A percentile compares a stretch with the other conserved stretches of the same genome.
These are phyloP conservation scores for Scaptomyza montana DNA, from an alignment of 1,140 invertebrate genomes.

Conservation along the genomic window DNA sequence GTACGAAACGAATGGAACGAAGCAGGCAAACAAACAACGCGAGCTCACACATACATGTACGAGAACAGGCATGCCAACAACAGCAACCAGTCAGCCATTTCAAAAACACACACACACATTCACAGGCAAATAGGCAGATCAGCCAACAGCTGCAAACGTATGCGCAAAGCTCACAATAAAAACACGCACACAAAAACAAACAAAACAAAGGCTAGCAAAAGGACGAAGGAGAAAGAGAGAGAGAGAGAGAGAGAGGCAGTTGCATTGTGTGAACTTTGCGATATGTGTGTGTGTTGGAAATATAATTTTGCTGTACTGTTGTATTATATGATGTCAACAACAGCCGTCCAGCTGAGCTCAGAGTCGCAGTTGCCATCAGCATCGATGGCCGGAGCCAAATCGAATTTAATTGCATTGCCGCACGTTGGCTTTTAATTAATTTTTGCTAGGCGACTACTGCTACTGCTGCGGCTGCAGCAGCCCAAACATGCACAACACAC, in stretches of 20 bases:
- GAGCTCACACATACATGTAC: constrained; percentile 24
- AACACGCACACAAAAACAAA: constrained; percentile 64
- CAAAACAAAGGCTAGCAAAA: constrained; percentile 56
- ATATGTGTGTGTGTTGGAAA: constrained; percentile 51
- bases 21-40: constrained; percentile 46
- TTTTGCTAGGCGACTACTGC: constrained; percentile 63
- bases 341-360: constrained; percentile 73
- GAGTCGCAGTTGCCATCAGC: constrained; percentile 16
- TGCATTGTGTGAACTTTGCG: constrained; percentile 72
- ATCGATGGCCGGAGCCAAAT: constrained; percentile 67
- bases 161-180: constrained; percentile 56
- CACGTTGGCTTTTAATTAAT: constrained; percentile 81
- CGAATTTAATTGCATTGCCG: constrained; percentile 81
- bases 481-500: not conserved
- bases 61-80: constrained; percentile 44
- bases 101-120: constrained; percentile 35
- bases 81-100: constrained; percentile 52
- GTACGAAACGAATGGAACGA: constrained; percentile 19
- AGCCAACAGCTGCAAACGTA: constrained; percentile 63
- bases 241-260: constrained; percentile 22
- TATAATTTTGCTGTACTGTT: constrained; percentile 80
- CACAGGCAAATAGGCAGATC: constrained; percentile 69
- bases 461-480: constrained; percentile 32
- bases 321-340: constrained; percentile 82
- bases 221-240: not conserved